Evolutionary conservation across 2,797 vertebrate species (phyloP), one percentile per base, ranked within the genome.

Genomic region (Acanthiza pusilla): DNA sequence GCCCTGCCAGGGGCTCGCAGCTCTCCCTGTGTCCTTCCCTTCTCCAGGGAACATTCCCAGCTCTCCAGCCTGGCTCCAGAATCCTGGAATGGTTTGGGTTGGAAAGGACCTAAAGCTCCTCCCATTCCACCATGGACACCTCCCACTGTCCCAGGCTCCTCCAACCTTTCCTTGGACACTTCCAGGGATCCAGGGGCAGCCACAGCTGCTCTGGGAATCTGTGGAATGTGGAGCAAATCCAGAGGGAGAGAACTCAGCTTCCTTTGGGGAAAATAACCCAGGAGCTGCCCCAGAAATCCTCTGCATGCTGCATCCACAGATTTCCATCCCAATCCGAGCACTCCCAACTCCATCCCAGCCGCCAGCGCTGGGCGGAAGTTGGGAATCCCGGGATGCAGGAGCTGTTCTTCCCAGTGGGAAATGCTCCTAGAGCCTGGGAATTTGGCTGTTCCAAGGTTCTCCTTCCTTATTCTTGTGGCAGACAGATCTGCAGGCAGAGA

Each of bases 311-410:
- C 13, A 11, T 4, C 34, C 21, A 3, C 11, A 36, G 27, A 10
- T 42, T 55, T 38, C 29, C 1, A 0, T 40, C 54, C 60, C 40
- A 40, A 47, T 32, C 5, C 1, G 0, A 48, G 68, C 27, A 17
- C 40, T 11, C 10, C 47, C 23, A 7, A 2, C 27, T 63, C n/a
- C 60, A 36, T 34, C 48, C 12, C 34, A 9, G 45, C 40, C 47
- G 36, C 36, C 36, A 10, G 36, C 10, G 36, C 36, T 36, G 36
- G 36, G 15, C 2, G 14, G 32, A 16, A 30, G 61, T 22, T 32
- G 38, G 51, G 57, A 36, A 19, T n/a, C 29, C n/a, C 20, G 36
- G 45, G 32, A 61, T 22, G 32, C 20, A 71, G 43, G 38, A 20
- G 15, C 1, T 17, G 27, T 57, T 45, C 27, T 32, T 42, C 29